Percentiles rank a stretch among this genome's conserved stretches.
Evolutionary conservation across 1,140 invertebrate species (phyloP).

Genomic region (Drosophila rufa): DNA sequence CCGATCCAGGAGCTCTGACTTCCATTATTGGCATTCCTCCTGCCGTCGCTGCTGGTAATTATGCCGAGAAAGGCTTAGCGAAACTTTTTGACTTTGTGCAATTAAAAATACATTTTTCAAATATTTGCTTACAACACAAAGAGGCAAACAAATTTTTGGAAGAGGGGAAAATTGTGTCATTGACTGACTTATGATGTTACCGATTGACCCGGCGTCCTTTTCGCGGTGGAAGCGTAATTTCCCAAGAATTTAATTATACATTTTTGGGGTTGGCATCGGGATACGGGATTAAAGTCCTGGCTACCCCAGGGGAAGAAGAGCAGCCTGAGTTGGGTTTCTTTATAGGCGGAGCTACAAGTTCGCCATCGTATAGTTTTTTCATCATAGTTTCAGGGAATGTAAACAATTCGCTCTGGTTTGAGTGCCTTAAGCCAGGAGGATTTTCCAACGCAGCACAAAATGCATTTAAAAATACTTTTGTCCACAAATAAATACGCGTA

Average conservation of each 20-base stretch:
- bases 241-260: slow-evolving; percentile 67
- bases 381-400: not conserved
- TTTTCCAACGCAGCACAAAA: slow-evolving; percentile 17
- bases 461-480: slow-evolving; percentile 46
- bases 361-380: slow-evolving; percentile 13
- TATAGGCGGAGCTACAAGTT: not conserved
- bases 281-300: slow-evolving; percentile 10
- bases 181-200: slow-evolving; percentile 20
- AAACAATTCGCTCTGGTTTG: not conserved
- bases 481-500: slow-evolving; percentile 33
- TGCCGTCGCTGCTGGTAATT: slow-evolving; percentile 46
- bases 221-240: slow-evolving; percentile 34
- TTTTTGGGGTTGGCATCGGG: slow-evolving; percentile 21
- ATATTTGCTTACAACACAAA: slow-evolving; percentile 65
- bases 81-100: slow-evolving; percentile 78
- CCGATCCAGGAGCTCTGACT: slow-evolving; percentile 6
- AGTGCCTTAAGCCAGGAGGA: slow-evolving; percentile 48
- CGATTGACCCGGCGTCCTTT: slow-evolving; percentile 31
- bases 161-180: slow-evolving; percentile 40
- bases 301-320: not conserved
- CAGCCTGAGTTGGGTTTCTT: not conserved
- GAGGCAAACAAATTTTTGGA: slow-evolving; percentile 34
- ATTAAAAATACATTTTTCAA: slow-evolving; percentile 81
- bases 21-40: slow-evolving; percentile 48
- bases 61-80: slow-evolving; percentile 62